Base-by-base conservation (phyloP, 2,113 vertebrate genomes). In the Phylloscopus trochilus region DNA sequence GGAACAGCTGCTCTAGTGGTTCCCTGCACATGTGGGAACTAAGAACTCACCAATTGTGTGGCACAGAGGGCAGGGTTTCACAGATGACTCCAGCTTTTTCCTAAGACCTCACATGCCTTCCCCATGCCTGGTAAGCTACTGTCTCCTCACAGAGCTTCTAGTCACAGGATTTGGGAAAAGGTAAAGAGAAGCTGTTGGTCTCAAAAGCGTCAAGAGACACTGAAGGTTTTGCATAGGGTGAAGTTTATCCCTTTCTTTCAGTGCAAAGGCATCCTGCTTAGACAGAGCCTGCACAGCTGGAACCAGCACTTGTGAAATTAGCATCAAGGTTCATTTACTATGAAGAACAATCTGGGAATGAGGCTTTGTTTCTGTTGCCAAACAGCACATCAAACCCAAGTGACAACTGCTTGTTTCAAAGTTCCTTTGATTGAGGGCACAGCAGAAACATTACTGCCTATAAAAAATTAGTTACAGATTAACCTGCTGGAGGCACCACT, bases 31-130 rank as follows among this genome's bases (percentile, higher is more conserved):
- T 6, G 21, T 12, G 22, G 7, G 39, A 13, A 15, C 27, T 23
- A 39, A 87, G 67, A 73, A 18, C 28, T 44, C 19, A 27, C 18
- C 0, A 0, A n/a, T 7, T 1, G 2, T 39, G 68, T 2, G 1
- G 56, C 17, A 7, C 52, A 16, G 46, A 51, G 46, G 18, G 51
- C 41, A 39, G 47, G 19, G 52, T 14, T 27, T 55, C 33, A 56
- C 1, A 1, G 20, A 19, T 21, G 9, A 9, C 37, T 37, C 56
- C 22, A 5, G 31, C 22, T 72, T 20, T 18, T 23, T 35, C 9
- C 49, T 39, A 43, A 15, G 51, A 44, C 4, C 39, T 28, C 43
- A 33, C 18, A 28, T 3, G 5, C 58, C 30, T 24, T 76, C 28
- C 16, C 49, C 5, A 1, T 0, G 6, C 17, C 47, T 0, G 0